Evolutionary conservation across 2,888 invertebrate genomes (phyloP).

Genomic region (Lottia gigantea): DNA sequence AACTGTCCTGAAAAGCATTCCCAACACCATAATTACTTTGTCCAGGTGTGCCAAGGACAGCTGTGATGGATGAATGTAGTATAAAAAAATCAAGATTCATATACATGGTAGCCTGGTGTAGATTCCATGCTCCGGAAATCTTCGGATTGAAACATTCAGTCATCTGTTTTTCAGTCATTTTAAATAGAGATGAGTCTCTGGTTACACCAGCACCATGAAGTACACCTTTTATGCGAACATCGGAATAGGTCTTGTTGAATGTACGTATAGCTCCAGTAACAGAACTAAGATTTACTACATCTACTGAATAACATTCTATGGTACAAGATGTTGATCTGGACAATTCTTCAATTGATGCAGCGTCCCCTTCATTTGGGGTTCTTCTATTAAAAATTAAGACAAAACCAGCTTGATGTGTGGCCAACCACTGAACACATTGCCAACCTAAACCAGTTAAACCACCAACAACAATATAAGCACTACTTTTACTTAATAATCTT

Average conservation of each 20-base stretch:
- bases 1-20: slow-evolving; percentile 50
- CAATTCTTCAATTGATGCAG: slow-evolving; percentile 26
- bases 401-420: slow-evolving; percentile 35
- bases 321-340: slow-evolving; percentile 24
- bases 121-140: slow-evolving; percentile 49
- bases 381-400: slow-evolving; percentile 37
- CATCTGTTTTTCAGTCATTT: slow-evolving; percentile 36
- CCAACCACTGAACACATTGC: slow-evolving; percentile 36
- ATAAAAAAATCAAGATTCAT: slow-evolving; percentile 48
- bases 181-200: slow-evolving; percentile 30
- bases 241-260: slow-evolving; percentile 24
- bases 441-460: slow-evolving; percentile 48
- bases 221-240: slow-evolving; percentile 40
- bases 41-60: slow-evolving; percentile 47
- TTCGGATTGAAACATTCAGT: slow-evolving; percentile 41
- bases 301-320: slow-evolving; percentile 33
- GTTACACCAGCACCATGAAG: slow-evolving; percentile 50
- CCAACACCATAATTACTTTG: slow-evolving; percentile 53
- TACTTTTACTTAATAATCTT: slow-evolving; percentile 15
- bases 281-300: slow-evolving; percentile 35
- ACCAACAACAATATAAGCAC: slow-evolving; percentile 41
- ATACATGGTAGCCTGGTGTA: slow-evolving; percentile 42
- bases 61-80: slow-evolving; percentile 50
- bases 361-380: slow-evolving; percentile 12
- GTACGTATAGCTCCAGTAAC: slow-evolving; percentile 30